Evolutionary conservation across 2,888 invertebrate species (phyloP).

Genomic region (Limulus polyphemus): DNA sequence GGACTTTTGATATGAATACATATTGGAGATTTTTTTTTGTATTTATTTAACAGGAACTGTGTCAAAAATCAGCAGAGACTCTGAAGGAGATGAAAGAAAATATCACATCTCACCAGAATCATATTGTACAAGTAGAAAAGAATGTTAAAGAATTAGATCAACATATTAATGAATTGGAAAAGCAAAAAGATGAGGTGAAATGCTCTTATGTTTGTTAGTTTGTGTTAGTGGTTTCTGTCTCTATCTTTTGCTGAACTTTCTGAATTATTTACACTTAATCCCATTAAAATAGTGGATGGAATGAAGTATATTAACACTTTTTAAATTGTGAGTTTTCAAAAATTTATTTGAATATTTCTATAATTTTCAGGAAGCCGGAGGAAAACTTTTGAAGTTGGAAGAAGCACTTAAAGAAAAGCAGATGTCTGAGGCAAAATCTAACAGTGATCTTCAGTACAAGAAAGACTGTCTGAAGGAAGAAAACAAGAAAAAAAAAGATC

Average conservation of each 20-base stretch:
- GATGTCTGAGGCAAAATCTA: slow-evolving; percentile 51
- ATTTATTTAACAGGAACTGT: slow-evolving; percentile 9
- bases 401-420: slow-evolving; percentile 49
- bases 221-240: too few relatives aligned
- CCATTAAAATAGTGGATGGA: slow-evolving; percentile 8
- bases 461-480: slow-evolving; percentile 54
- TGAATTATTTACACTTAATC: slow-evolving; percentile 5
- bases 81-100: slow-evolving; percentile 44
- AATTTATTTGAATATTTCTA: too few relatives aligned
- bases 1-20: neutral
- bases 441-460: slow-evolving; percentile 50
- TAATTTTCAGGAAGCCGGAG: slow-evolving; percentile 46
- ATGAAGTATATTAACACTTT: slow-evolving; percentile 20
- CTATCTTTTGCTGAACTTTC: too few relatives aligned
- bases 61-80: slow-evolving; percentile 39
- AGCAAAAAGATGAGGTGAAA: slow-evolving; percentile 50
- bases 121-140: slow-evolving; percentile 37
- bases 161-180: slow-evolving; percentile 49
- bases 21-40: too few relatives aligned
- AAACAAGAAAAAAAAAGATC: slow-evolving; percentile 52
- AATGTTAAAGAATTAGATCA: slow-evolving; percentile 41
- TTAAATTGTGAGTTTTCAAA: slow-evolving; percentile 6
- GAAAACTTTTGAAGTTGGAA: slow-evolving; percentile 51
- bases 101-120: slow-evolving; percentile 45
- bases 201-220: too few relatives aligned